Conservation (phyloP, 2,888 invertebrate genomes). For the Andrena chrysosceles region DNA sequence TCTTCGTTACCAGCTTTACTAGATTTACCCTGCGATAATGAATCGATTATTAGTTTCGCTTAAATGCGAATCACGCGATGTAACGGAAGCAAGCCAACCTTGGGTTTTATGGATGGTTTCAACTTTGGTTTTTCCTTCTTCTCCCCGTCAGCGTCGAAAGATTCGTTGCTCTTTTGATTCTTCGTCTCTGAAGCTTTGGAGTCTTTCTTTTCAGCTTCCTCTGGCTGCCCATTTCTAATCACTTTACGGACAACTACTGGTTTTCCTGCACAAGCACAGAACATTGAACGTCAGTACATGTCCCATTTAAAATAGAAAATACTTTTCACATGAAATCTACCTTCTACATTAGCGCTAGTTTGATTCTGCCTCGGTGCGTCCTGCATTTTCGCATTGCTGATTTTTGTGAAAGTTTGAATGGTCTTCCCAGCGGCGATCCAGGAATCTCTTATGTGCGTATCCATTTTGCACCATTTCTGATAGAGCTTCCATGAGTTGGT, state of each 20-base stretch:
- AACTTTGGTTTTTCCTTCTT: constrained; percentile 78
- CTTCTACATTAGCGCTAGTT: constrained; percentile 70
- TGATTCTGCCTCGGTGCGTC: constrained; percentile 83
- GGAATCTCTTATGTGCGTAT: constrained; percentile 89
- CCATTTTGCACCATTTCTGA: constrained; percentile 94
- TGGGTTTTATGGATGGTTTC: constrained; percentile 79
- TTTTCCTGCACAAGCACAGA: constrained; percentile 72
- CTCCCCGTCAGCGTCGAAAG: constrained; percentile 67
- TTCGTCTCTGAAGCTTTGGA: constrained; percentile 73
- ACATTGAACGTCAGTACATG: background rate
- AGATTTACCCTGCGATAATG: constrained; percentile 65
- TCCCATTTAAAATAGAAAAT: background rate
- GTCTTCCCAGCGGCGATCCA: constrained; percentile 93
- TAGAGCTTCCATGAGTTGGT: constrained; percentile 92
- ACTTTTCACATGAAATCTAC: constrained; percentile 50
- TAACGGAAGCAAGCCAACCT: constrained; percentile 65
- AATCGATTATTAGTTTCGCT: constrained; percentile 9
- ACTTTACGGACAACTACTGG: constrained; percentile 81
- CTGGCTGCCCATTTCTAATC: constrained; percentile 82
- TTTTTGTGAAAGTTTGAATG: constrained; percentile 90
- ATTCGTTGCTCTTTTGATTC: constrained; percentile 70
- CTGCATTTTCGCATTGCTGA: constrained; percentile 89
- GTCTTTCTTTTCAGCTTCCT: constrained; percentile 78
- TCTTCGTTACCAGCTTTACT: constrained; percentile 72
- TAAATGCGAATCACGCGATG: background rate